Percentiles rank a stretch among this genome's conserved stretches.
Conservation (phyloP, 2,113 vertebrate genomes). For the Phylloscopus trochilus region DNA sequence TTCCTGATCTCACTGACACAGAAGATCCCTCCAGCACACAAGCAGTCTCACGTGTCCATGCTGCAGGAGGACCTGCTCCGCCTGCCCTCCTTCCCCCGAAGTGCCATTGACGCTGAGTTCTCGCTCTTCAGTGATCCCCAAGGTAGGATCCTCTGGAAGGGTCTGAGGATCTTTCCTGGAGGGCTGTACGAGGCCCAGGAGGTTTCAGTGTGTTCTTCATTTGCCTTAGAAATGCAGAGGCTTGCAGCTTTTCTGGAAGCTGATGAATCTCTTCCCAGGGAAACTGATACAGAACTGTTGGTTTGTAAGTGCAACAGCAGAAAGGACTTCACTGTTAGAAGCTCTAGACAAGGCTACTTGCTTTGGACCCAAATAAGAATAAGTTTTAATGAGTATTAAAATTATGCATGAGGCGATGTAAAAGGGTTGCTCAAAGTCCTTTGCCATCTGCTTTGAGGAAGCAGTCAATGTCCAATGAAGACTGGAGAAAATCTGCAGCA, state of each 20-base stretch:
- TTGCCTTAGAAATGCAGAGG: background rate
- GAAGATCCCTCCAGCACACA: slow-evolving; percentile 92
- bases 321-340: background rate
- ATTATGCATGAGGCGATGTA: background rate
- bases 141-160: slow-evolving; percentile 67
- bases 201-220: background rate
- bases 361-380: background rate
- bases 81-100: slow-evolving; percentile 93
- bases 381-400: background rate
- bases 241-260: background rate
- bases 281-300: background rate
- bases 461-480: background rate
- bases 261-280: background rate
- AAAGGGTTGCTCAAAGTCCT: background rate
- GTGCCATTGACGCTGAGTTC: slow-evolving; percentile 95
- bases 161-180: background rate
- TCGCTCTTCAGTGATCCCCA: slow-evolving; percentile 93
- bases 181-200: background rate
- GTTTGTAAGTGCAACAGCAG: background rate
- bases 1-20: slow-evolving; percentile 97
- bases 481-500: background rate
- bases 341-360: background rate
- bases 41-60: slow-evolving; percentile 96
- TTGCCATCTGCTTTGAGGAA: background rate
- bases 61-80: slow-evolving; percentile 97